phyloP scores from a whole-genome alignment of 2,113 vertebrate species.

The Saccopteryx bilineata region DNA sequence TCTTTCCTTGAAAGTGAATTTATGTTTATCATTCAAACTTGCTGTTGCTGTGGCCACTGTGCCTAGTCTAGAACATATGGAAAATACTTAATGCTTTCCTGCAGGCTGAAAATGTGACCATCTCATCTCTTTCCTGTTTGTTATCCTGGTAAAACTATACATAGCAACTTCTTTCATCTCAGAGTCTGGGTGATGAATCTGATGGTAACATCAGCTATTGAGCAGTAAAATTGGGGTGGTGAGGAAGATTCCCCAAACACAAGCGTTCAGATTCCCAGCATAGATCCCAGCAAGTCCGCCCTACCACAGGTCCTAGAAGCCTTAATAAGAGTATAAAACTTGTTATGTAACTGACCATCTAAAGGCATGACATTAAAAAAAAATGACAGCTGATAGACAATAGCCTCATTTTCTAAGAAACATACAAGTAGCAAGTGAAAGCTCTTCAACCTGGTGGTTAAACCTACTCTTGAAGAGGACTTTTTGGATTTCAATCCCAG shows the following conservation, averaged over 20 bases:
- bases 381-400: not conserved
- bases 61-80: not conserved
- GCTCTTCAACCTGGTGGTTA: not conserved
- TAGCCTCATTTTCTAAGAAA: not conserved
- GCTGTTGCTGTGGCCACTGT: no score
- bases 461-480: not conserved
- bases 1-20: conserved; percentile 14
- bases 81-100: not conserved
- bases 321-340: not conserved
- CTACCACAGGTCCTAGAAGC: not conserved
- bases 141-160: not conserved
- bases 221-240: not conserved
- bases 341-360: not conserved
- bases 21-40: not conserved
- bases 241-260: not conserved
- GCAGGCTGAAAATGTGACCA: not conserved
- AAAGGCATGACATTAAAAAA: not conserved
- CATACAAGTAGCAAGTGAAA: not conserved
- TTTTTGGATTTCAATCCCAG: not conserved
- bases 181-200: not conserved
- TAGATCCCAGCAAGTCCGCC: not conserved
- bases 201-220: not conserved
- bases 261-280: not conserved
- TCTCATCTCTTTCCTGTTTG: not conserved
- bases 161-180: not conserved